Evolutionary conservation across 2,113 vertebrate species (phyloP), one percentile per base, ranked within the genome.

Genomic region (Motacilla tschutschensis): DNA sequence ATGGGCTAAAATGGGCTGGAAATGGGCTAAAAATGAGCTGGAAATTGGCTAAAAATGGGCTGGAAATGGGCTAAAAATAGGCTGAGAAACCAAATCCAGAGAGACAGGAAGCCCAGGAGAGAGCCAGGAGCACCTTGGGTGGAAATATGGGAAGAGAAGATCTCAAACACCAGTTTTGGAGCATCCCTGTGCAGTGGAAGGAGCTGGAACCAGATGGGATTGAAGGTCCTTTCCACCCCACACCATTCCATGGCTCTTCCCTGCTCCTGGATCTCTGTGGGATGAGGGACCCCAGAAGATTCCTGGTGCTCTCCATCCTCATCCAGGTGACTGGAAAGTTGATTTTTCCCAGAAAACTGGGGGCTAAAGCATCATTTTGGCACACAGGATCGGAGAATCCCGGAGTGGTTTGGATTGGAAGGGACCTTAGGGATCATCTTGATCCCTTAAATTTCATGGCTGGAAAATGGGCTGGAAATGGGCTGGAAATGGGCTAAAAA

Each of bases 301-400:
- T 54, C 67, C 29, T 0, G 0, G 25, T 12, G 12, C 1, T 3
- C 53, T 46, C 65, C 6, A 0, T 36, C 43, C 48, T 18, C 3
- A 26, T 41, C 29, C 55, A 17, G 1, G 16, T 29, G 50, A 2
- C 29, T 55, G 73, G 9, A 36, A 62, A 53, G 29, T 8, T 41
- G 3, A 51, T 51, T 29, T 29, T 29, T 12, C 48, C 48, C 28
- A 51, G 2, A 17, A 50, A 50, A 29, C 24, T 17, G 16, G 15
- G 48, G 28, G 17, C 6, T 3, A 8, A 31, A 51, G 50, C 28
- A 51, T 51, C 50, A 5, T 51, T 8, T 51, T 18, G 50, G 28
- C 28, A 51, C 28, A 28, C 12, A 47, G 46, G 12, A 14, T 26
- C 14, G 6, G 26, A 50, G 24, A 48, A 48, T 48, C 24, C 14